These are phyloP conservation scores for Aleiodes leptofemur DNA, from an alignment of 2,888 invertebrate species.

Conservation along the genomic window DNA sequence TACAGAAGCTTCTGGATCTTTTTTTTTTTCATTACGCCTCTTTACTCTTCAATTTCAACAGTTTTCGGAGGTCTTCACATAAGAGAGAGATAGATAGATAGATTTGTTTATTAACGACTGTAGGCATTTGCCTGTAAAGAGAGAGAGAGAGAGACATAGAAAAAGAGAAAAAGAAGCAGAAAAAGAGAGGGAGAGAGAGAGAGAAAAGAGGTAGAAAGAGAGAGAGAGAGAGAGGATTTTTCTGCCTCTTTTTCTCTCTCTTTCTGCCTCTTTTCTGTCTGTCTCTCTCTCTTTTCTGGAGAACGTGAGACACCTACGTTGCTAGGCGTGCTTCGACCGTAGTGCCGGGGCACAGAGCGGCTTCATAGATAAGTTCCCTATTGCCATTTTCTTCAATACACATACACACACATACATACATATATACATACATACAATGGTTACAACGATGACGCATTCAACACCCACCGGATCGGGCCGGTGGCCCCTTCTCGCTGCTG, in stretches of 20 bases:
- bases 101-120: too few relatives aligned
- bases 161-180: too few relatives aligned
- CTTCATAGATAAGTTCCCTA: slow-evolving; percentile 57
- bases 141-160: slow-evolving; percentile 17
- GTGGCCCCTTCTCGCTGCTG: slow-evolving; percentile 61
- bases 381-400: slow-evolving; percentile 46
- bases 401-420: slow-evolving; percentile 20
- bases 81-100: slow-evolving; percentile 29
- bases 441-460: slow-evolving; percentile 56
- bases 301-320: slow-evolving; percentile 58
- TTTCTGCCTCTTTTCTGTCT: slow-evolving; percentile 20
- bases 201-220: too few relatives aligned
- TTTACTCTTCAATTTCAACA: slow-evolving; percentile 11
- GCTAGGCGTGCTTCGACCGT: slow-evolving; percentile 67
- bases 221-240: slow-evolving; percentile 23
- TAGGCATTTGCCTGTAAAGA: too few relatives aligned
- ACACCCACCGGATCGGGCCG: slow-evolving; percentile 46
- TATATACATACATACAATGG: not conserved
- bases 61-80: slow-evolving; percentile 9
- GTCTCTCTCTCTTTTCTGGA: not conserved
- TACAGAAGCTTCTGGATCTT: not conserved
- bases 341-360: slow-evolving; percentile 51
- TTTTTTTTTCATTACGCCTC: slow-evolving; percentile 40
- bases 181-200: not conserved
- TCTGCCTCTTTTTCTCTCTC: not conserved